phyloP scores from a whole-genome alignment of 2,797 vertebrate species.

The Onychomys leucogaster region DNA sequence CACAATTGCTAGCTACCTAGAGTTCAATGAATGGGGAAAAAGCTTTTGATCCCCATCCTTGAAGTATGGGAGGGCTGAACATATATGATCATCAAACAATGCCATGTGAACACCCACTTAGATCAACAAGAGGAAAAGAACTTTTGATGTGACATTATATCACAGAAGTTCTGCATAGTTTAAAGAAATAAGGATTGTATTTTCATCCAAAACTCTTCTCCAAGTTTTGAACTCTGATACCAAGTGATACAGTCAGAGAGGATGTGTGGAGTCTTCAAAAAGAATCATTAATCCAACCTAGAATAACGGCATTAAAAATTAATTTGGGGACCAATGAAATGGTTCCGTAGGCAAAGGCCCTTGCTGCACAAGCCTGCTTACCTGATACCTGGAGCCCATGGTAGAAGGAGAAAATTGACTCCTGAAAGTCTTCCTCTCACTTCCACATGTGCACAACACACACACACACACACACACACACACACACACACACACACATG shows the following conservation, averaged over 20 bases:
- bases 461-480: neutral
- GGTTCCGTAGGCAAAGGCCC: neutral
- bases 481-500: too few relatives aligned
- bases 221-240: neutral
- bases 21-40: constrained; percentile 30
- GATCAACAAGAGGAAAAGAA: constrained; percentile 54
- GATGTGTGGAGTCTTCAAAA: neutral
- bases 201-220: neutral
- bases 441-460: neutral
- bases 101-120: constrained; percentile 42
- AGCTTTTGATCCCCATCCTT: neutral
- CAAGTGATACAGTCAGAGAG: neutral
- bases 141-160: constrained; percentile 46
- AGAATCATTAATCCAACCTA: neutral
- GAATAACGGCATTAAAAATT: neutral
- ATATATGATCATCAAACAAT: constrained; percentile 26
- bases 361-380: neutral
- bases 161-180: neutral
- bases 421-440: neutral
- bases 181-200: neutral
- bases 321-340: neutral
- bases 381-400: neutral
- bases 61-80: constrained; percentile 8
- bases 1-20: neutral
- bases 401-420: neutral